Base-by-base conservation (phyloP, 37 sponge, comb jelly and placozoan species). In the Dysidea cf. avara region DNA sequence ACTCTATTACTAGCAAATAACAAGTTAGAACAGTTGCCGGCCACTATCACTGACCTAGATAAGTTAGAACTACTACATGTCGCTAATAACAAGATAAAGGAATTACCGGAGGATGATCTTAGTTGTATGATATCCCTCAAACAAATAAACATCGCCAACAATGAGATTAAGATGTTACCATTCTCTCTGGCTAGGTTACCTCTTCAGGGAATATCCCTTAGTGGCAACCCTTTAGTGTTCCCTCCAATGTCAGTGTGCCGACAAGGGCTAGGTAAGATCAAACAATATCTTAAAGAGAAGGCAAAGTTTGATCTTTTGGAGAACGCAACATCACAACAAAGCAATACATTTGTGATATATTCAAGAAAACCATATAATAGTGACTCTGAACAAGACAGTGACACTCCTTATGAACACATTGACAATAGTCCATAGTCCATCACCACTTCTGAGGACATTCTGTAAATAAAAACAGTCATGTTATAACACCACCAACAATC, bases 171-270 rank as follows among this genome's bases (percentile, higher is more conserved):
- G 2, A 66, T 52, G 28, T 56, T 83, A 49, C 84, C 84, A 1
- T 32, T 33, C 22, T 76, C 71, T 14, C 28, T 83, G 26, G 16
- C 32, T 14, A 25, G 39, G 1, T 36, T 69, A 71, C 2, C 34
- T 2, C 29, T 83, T 25, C 58, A 72, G 24, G 81, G 82, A 16
- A 14, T 86, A n/a, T 76, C 79, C 28, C 47, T 86, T 21, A 40
- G 69, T 1, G 63, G 75, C 2, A 86, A 86, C 57, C 52, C 83
- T 7, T 63, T 86, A 26, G 57, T 38, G 50, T 69, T 63, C 36
- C 87, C 87, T 49, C 87, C 87, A 20, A 35, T 66, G 32, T 56
- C 67, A 11, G 87, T 75, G 6, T 76, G 79, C 56, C 66, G 80
- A 35, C 1, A 31, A 48, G 87, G 87, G 5, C 16, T 76, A 1